These are phyloP conservation scores for Mixornis gularis DNA, from an alignment of 2,113 vertebrate species.

Conservation along the genomic window DNA sequence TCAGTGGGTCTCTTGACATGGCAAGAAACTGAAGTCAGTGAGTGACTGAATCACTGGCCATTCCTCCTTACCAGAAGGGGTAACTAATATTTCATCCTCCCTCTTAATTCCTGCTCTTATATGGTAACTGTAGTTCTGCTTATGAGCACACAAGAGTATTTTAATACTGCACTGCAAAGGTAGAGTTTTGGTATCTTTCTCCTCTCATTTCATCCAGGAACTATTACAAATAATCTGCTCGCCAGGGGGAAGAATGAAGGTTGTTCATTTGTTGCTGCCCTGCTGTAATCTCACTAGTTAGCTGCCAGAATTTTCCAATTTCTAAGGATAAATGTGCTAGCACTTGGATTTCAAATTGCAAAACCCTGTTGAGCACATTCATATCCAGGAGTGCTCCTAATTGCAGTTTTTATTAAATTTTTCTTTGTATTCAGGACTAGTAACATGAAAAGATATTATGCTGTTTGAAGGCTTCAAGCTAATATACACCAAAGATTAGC, in stretches of 20 bases:
- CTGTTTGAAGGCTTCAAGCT: neutral
- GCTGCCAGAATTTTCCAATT: neutral
- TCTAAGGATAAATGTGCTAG: neutral
- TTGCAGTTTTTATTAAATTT: neutral
- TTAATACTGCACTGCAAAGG: neutral
- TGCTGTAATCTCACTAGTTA: neutral
- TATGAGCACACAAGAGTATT: neutral
- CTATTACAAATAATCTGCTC: neutral
- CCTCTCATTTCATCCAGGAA: neutral
- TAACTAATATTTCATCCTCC: neutral
- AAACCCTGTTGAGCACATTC: neutral
- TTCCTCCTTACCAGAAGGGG: neutral
- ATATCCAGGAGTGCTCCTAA: neutral
- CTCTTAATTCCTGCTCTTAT: neutral
- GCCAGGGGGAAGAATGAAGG: neutral
- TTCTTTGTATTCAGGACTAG: neutral
- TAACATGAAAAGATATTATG: neutral
- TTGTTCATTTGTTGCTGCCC: neutral
- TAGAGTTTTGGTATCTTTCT: neutral
- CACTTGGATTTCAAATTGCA: neutral
- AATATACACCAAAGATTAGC: neutral
- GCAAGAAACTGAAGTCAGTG: neutral
- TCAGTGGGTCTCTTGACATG: neutral
- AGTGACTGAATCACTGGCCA: neutral
- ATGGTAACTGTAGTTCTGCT: neutral